A percentile compares a stretch with the other conserved stretches of the same genome.
phyloP scores from a whole-genome alignment of 2,113 vertebrate species.

The Athene noctua region DNA sequence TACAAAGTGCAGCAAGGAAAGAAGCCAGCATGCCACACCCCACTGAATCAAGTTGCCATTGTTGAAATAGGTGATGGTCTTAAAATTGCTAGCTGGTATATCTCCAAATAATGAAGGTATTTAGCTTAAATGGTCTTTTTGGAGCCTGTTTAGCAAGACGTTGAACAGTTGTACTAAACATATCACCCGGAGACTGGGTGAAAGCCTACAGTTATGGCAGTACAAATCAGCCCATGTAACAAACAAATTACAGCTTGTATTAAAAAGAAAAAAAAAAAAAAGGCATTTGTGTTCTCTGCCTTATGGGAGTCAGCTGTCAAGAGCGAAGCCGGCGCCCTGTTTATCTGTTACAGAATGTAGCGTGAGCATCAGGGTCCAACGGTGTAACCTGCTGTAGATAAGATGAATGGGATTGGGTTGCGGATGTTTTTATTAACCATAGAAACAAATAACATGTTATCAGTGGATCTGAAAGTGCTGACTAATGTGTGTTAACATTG shows the following conservation, averaged over 20 bases:
- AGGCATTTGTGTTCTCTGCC: neutral
- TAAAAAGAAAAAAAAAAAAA: neutral
- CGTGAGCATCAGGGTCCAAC: rapidly evolving
- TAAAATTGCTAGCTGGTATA: neutral
- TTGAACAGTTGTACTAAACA: neutral
- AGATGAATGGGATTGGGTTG: neutral
- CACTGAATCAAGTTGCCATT: neutral
- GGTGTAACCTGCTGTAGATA: neutral
- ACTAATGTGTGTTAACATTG: neutral
- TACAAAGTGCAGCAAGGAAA: neutral
- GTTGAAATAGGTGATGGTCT: neutral
- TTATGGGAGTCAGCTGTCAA: neutral
- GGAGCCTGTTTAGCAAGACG: neutral
- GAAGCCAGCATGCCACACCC: neutral
- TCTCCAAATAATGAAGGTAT: neutral
- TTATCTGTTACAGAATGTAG: neutral
- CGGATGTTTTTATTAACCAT: neutral
- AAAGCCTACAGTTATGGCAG: neutral
- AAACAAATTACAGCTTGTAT: neutral
- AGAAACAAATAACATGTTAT: neutral
- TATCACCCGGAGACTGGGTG: neutral
- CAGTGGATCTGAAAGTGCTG: neutral
- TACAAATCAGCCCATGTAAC: neutral
- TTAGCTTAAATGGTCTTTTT: neutral
- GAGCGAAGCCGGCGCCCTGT: neutral